Evolutionary conservation across 2,888 invertebrate species (phyloP).

Genomic region (Folsomia candida): DNA sequence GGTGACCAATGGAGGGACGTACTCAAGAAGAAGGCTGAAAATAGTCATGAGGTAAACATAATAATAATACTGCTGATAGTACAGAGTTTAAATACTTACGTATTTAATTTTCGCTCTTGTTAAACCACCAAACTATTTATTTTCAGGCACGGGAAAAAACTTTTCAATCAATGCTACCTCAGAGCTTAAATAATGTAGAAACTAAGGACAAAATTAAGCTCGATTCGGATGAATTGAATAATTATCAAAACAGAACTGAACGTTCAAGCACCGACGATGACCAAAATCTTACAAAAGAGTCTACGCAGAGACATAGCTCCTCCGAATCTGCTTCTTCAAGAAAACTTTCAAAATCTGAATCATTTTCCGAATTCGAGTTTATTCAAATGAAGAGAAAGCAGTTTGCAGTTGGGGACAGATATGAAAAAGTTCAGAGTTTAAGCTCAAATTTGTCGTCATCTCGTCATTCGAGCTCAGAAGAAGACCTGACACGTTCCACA

Average conservation of each 20-base stretch:
- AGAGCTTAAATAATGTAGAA: conserved; percentile 9
- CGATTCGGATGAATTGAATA: neutral
- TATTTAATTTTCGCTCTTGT: neutral
- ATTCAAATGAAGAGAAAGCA: conserved; percentile 39
- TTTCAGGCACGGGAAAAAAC: conserved; percentile 28
- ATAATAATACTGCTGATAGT: neutral
- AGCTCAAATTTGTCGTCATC: conserved; percentile 11
- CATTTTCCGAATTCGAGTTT: conserved; percentile 47
- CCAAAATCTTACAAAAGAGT: neutral
- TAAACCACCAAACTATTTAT: neutral
- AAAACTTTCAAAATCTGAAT: conserved; percentile 49
- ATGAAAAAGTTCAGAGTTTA: neutral
- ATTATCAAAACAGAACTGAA: neutral
- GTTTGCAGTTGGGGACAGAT: conserved; percentile 26
- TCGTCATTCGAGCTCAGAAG: conserved; percentile 41
- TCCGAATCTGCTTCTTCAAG: conserved; percentile 18
- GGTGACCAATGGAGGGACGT: conserved; percentile 46
- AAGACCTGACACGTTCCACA: conserved; percentile 18
- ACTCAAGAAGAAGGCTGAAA: conserved; percentile 42
- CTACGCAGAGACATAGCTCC: neutral
- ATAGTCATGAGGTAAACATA: conserved; percentile 38
- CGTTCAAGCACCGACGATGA: neutral
- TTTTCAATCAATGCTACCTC: conserved; percentile 25
- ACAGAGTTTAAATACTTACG: neutral
- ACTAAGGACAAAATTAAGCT: neutral